phyloP scores from a whole-genome alignment of 2,888 invertebrate species.

The Eustalomyia histrio region DNA sequence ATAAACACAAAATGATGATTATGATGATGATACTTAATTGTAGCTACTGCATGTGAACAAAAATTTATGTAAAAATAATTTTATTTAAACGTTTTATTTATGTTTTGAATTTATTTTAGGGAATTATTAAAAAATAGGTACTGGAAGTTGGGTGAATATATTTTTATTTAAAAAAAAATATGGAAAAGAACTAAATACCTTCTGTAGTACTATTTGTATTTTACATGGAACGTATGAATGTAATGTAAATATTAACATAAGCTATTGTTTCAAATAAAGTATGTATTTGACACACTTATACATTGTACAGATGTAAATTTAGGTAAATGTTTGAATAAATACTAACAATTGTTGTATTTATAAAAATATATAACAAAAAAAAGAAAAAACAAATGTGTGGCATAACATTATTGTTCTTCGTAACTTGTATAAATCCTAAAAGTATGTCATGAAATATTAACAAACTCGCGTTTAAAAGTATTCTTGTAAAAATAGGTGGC shows the following conservation, averaged over 20 bases:
- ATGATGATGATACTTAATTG: constrained; percentile 16
- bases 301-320: background rate
- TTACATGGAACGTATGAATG: background rate
- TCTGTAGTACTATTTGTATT: no score
- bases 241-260: constrained; percentile 20
- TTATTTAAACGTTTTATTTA: background rate
- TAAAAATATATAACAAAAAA: background rate
- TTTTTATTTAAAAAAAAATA: no score
- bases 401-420: background rate
- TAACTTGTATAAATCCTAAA: background rate
- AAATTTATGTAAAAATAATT: background rate
- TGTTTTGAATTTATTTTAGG: background rate
- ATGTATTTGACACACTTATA: constrained; percentile 36
- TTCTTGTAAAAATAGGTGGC: background rate
- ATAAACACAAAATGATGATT: constrained; percentile 17
- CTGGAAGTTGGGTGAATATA: no score
- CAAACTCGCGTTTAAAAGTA: background rate
- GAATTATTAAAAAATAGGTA: background rate
- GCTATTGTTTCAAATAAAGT: constrained; percentile 30
- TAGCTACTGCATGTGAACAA: constrained; percentile 11
- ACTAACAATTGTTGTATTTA: background rate
- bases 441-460: constrained; percentile 1
- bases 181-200: no score
- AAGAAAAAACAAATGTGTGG: background rate
- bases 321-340: constrained; percentile 5